These are phyloP conservation scores for Brachynemurus nebulosus DNA, from an alignment of 2,888 invertebrate species.

Conservation along the genomic window DNA sequence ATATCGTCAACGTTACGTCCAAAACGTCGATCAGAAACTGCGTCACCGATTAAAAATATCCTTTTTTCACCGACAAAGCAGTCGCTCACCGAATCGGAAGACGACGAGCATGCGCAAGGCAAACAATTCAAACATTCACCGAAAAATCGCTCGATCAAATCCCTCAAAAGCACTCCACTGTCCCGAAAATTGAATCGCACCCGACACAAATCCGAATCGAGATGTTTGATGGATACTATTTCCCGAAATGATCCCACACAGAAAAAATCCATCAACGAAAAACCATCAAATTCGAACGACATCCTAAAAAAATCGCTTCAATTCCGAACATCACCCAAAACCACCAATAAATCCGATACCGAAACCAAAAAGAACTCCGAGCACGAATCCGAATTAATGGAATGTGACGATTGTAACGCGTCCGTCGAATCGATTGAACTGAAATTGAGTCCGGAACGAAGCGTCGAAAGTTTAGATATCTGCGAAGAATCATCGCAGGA, in stretches of 20 bases:
- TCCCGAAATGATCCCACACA: neutral
- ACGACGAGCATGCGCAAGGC: conserved; percentile 3
- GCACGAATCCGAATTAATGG: conserved; percentile 18
- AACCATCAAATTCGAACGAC: neutral
- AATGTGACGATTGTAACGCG: conserved; percentile 25
- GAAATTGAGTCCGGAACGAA: conserved; percentile 26
- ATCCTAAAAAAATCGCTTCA: neutral
- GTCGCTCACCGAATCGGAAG: conserved; percentile 5
- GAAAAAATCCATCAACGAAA: neutral
- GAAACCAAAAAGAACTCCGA: conserved; percentile 10
- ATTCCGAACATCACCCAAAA: neutral
- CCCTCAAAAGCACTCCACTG: neutral
- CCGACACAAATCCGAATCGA: neutral
- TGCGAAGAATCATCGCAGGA: conserved; percentile 32
- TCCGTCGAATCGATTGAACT: conserved; percentile 24
- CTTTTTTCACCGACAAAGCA: conserved; percentile 26
- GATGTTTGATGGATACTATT: too few relatives aligned
- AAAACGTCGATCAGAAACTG: conserved; percentile 24
- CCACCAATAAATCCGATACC: neutral
- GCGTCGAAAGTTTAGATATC: conserved; percentile 27
- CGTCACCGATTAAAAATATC: conserved; percentile 25
- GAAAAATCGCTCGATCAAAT: conserved; percentile 17
- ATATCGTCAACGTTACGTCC: conserved; percentile 21
- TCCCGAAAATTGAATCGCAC: neutral
- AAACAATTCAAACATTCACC: conserved; percentile 7